Base-by-base conservation (phyloP, 2,797 vertebrate genomes). In the Alauda arvensis region DNA sequence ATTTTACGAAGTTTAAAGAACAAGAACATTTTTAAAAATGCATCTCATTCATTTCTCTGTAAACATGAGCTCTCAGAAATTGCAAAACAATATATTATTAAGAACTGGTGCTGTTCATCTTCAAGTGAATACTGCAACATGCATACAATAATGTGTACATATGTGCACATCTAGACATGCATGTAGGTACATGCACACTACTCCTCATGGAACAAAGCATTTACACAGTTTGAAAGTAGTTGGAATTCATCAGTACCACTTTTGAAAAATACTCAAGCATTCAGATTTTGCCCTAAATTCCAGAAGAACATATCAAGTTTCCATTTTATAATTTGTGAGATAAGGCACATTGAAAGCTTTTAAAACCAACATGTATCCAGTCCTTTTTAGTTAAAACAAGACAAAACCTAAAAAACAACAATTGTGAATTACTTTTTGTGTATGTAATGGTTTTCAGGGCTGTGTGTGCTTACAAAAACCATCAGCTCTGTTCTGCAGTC, bases 401-500 rank as follows among this genome's bases (percentile, higher is more conserved):
- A 16, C 10, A 8, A n/a, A 65, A 39, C 23, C 23, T 55, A 37
- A 51, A 52, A 23, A 20, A 6, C n/a, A 84, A 42, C 67, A 67
- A 67, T 3, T 16, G 15, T 56, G 29, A 93, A 72, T 60, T 60
- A 75, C 28, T 80, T 80, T 70, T 57, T 75, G n/a, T 82, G 39
- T 19, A 46, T 18, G 37, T 10, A 53, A 51, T 15, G 46, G n/a
- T 53, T 91, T 86, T 78, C 74, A 80, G 63, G 78, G 60, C 63
- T 75, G 19, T 43, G 37, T 70, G 67, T 53, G 72, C 77, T 87
- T 78, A 70, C 33, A 75, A 68, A 78, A 90, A 62, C 33, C 39
- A 80, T 55, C 77, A 85, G 80, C 51, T 92, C 76, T 71, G 12
- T 89, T 83, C 42, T 87, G 56, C 76, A 90, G 63, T 62, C 75